Evolutionary conservation across 2,797 vertebrate species (phyloP), one percentile per base, ranked within the genome.

Genomic region (Echiichthys vipera): DNA sequence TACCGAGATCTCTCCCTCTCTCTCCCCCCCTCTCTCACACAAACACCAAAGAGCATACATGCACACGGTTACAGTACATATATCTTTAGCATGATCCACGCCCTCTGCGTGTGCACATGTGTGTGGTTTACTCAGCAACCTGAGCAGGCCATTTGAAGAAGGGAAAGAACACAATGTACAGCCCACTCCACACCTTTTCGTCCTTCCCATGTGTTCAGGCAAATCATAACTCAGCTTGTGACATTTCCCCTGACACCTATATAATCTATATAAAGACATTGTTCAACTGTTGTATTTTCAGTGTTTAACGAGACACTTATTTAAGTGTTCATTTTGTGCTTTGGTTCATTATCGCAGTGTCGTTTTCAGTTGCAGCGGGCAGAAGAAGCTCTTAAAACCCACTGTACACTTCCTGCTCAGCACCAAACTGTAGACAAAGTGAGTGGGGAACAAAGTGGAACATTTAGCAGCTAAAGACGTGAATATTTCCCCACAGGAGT

Each of bases 131-230:
- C 27, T 37, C 34, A 14, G 53, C 49, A 57, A 25, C 18, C 20
- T 4, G 37, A 43, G 36, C 9, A 27, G 27, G 34, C 45, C 13
- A 25, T 42, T 55, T 45, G 51, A 46, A 64, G 76, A 49, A 29
- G 43, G 30, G 57, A 74, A 20, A 49, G 71, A 76, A 79, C 78
- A 85, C 53, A 80, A 82, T 82, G 84, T 81, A 69, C 85, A 62
- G 37, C 30, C 18, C 27, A n/a, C 4, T 24, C 22, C 18, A 0
- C 43, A 66, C 61, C 25, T 18, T 64, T 63, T 29, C 36, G 29
- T 25, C 65, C 67, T 37, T 47, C 34, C 20, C 45, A 37, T 63
- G 63, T 57, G 51, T 50, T 51, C 63, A 73, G 55, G 22, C 36
- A 71, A 47, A 55, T 43, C 76, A 68, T 7, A 50, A 37, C 3